A percentile compares a stretch with the other conserved stretches of the same genome.
Conservation (phyloP, 2,888 invertebrate genomes). For the Drosophila cognata region DNA sequence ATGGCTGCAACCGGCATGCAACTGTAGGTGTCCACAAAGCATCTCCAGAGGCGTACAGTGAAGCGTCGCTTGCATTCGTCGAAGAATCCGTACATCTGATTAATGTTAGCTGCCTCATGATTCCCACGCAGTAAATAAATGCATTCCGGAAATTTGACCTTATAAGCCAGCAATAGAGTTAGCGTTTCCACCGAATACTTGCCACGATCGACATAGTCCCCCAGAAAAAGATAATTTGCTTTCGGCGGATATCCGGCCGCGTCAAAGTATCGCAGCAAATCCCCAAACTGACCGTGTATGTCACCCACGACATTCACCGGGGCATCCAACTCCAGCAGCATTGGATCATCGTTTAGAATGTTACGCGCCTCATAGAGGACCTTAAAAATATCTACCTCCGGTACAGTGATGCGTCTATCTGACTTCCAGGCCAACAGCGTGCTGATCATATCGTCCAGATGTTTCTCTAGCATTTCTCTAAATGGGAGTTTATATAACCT, state of each 20-base stretch:
- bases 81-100: constrained; percentile 98
- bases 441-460: constrained; percentile 34
- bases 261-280: constrained; percentile 48
- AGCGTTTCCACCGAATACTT: constrained; percentile 49
- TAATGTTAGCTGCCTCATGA: constrained; percentile 96
- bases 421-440: constrained; percentile 23
- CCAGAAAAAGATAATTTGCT: constrained; percentile 38
- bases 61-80: constrained; percentile 97
- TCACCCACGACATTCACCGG: constrained; percentile 98
- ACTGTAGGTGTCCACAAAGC: constrained; percentile 99
- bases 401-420: constrained; percentile 18
- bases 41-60: constrained; percentile 99
- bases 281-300: constrained; percentile 47
- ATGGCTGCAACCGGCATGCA: constrained; percentile 99
- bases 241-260: constrained; percentile 36
- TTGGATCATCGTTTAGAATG: constrained; percentile 98
- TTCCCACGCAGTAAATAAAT: constrained; percentile 50
- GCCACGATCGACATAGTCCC: constrained; percentile 57
- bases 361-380: constrained; percentile 98
- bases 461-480: constrained; percentile 27
- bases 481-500: not conserved
- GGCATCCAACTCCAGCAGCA: constrained; percentile 98
- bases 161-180: constrained; percentile 43
- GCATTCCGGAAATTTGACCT: constrained; percentile 41
- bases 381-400: constrained; percentile 90